These are phyloP conservation scores for Pogonomyrmex barbatus DNA, from an alignment of 1,140 invertebrate species.

Conservation along the genomic window DNA sequence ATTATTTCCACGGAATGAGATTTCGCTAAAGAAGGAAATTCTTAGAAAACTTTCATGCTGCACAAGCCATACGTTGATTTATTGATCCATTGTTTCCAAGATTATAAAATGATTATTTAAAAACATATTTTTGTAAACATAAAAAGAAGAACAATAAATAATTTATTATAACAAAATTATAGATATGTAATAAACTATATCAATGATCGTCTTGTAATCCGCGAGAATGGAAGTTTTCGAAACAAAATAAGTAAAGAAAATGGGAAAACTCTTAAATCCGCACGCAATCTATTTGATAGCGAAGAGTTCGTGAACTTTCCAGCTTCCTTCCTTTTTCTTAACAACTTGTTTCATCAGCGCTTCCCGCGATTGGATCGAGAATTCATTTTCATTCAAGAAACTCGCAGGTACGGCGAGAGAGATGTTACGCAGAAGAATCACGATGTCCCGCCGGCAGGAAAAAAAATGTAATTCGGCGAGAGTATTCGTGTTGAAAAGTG, in stretches of 20 bases:
- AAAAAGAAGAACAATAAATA: no score
- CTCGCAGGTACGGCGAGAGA: background rate
- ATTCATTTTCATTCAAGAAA: slow-evolving; percentile 38
- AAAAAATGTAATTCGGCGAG: background rate
- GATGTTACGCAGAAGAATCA: background rate
- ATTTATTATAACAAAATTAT: background rate
- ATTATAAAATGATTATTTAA: background rate
- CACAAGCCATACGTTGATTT: background rate
- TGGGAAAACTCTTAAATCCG: slow-evolving; percentile 12
- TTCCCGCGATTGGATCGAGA: background rate
- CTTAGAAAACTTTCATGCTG: background rate
- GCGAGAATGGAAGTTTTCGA: slow-evolving; percentile 23
- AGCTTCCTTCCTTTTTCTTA: background rate
- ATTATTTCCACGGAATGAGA: background rate
- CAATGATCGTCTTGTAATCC: background rate
- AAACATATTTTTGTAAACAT: background rate
- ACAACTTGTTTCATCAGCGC: background rate
- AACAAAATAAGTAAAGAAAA: slow-evolving; percentile 19
- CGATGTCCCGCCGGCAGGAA: no score
- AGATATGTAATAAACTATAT: background rate
- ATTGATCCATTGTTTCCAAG: background rate
- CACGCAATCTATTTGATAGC: slow-evolving; percentile 9
- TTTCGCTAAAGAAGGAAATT: background rate
- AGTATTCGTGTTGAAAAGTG: background rate
- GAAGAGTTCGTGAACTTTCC: slow-evolving; percentile 23